Percentiles rank a stretch among this genome's conserved stretches.
phyloP scores from a whole-genome alignment of 1,140 invertebrate genomes.

The Tyrophagus putrescentiae region DNA sequence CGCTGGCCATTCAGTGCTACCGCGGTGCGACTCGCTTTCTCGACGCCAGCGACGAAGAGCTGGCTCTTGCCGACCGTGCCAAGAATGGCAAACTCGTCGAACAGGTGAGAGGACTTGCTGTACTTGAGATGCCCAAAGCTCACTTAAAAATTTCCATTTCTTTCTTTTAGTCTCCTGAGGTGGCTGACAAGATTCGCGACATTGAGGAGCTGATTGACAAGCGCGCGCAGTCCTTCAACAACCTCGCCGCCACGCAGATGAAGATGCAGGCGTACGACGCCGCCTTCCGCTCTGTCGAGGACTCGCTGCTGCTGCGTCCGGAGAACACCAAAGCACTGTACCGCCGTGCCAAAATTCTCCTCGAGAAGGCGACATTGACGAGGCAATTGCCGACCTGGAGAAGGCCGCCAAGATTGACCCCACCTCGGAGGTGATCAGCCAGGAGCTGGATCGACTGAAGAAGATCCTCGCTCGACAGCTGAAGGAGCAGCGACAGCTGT shows the following conservation, averaged over 20 bases:
- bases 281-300: conserved; percentile 59
- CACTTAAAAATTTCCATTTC: too few species aligned
- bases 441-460: conserved; percentile 21
- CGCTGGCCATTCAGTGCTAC: conserved; percentile 64
- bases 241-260: conserved; percentile 72
- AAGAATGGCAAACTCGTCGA: not conserved
- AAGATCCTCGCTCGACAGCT: conserved; percentile 21
- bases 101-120: not conserved
- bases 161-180: too few species aligned
- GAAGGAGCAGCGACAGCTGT: conserved; percentile 31
- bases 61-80: conserved; percentile 13
- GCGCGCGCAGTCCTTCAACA: conserved; percentile 66
- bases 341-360: conserved; percentile 62
- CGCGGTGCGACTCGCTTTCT: conserved; percentile 63
- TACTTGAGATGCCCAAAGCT: not conserved
- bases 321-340: conserved; percentile 75
- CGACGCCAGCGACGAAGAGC: conserved; percentile 44
- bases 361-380: conserved; percentile 42
- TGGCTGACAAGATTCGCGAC: conserved; percentile 16
- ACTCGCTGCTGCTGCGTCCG: conserved; percentile 62
- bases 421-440: conserved; percentile 29
- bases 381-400: conserved; percentile 43
- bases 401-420: conserved; percentile 39
- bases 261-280: conserved; percentile 62
- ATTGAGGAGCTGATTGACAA: conserved; percentile 48